Conservation (phyloP, 2,113 vertebrate species). For the Ptychochromis oligacanthus region DNA sequence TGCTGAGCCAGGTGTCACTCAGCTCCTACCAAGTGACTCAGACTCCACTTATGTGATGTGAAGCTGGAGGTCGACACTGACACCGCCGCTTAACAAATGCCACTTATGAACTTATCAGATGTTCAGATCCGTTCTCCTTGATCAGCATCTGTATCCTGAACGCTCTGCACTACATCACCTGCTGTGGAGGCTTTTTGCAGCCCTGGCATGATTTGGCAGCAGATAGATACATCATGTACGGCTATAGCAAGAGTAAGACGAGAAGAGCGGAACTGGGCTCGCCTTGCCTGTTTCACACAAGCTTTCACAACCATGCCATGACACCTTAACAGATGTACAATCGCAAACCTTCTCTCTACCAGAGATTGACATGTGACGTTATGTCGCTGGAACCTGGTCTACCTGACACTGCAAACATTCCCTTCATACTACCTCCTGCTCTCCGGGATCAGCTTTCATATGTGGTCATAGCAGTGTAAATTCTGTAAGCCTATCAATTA, state of each 20-base stretch:
- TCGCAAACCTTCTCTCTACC: constrained; percentile 36
- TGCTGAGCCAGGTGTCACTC: constrained; percentile 37
- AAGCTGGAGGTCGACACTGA: constrained; percentile 43
- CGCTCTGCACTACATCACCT: neutral
- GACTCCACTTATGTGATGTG: constrained; percentile 46
- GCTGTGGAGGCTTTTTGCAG: constrained; percentile 14
- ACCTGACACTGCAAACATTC: constrained; percentile 69
- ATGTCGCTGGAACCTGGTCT: constrained; percentile 73
- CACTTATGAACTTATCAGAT: constrained; percentile 34
- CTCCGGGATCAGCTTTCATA: constrained; percentile 82
- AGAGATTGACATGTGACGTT: constrained; percentile 78
- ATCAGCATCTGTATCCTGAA: constrained; percentile 51
- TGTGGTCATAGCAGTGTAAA: constrained; percentile 66
- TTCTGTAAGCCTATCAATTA: constrained; percentile 79
- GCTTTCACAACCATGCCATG: constrained; percentile 27
- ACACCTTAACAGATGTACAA: constrained; percentile 45
- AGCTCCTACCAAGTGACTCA: constrained; percentile 50
- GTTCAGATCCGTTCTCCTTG: neutral
- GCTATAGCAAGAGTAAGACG: constrained; percentile 44
- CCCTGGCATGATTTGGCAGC: constrained; percentile 19
- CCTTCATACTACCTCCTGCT: constrained; percentile 33
- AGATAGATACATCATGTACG: constrained; percentile 11
- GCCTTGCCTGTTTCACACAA: constrained; percentile 31
- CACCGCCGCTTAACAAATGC: constrained; percentile 13
- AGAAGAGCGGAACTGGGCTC: constrained; percentile 33